Base-by-base conservation (phyloP, 2,888 invertebrate species). In the Eilema caniola region DNA sequence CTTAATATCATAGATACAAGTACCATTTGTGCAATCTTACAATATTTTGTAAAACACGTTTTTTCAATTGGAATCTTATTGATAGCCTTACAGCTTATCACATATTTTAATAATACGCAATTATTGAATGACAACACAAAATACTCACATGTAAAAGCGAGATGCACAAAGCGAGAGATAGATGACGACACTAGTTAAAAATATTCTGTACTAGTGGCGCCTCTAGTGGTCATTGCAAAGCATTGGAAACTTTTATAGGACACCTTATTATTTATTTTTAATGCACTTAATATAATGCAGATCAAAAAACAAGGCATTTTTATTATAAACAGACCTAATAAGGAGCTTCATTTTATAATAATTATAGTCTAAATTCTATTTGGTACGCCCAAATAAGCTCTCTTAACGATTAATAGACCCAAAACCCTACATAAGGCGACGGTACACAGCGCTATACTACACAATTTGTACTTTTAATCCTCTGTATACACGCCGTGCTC, bases 391-490 rank as follows among this genome's bases (percentile, higher is more conserved):
- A 37, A 37, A 25, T 41, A 53, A 8, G 33, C n/a, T 33, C 61
- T 33, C 61, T 33, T 62, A 62, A 5, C 33, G 23, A 24, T 28
- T 4, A 25, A 47, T 63, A 41, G 23, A 47, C 25, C 16, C 47
- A 24, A 25, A 12, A 59, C 5, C n/a, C 37, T 37, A 20, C 3
- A 23, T 53, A 28, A 28, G 11, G n/a, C 47, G 5, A 64, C 47
- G 47, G 53, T n/a, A n/a, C 63, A 11, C 10, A 16, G 53, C 24
- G 11, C n/a, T 23, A 64, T 62, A 59, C 23, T 59, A 59, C 11
- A 59, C 24, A 41, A 53, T 64, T 64, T 64, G 64, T 64, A 64
- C 64, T 64, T 64, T 20, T 64, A 31, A 64, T 28, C 53, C 12
- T 53, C 31, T 20, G 47, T 64, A 23, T 47, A 28, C 23, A 53